Conservation (phyloP, 2,113 vertebrate genomes). For the Cercocebus atys region DNA sequence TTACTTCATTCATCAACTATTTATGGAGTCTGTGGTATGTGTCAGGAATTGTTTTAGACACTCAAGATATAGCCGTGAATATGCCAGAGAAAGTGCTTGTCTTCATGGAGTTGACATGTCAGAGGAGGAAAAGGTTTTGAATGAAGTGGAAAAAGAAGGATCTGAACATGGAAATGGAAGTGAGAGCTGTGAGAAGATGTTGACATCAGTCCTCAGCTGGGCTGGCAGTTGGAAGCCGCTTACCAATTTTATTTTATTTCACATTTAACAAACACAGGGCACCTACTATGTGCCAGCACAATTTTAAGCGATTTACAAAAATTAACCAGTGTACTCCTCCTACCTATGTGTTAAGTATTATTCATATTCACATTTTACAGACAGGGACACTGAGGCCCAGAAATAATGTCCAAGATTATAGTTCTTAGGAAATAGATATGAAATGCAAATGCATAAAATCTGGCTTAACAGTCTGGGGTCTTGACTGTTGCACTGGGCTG, state of each 20-base stretch:
- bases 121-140: neutral
- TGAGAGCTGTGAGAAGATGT: neutral
- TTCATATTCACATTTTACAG: neutral
- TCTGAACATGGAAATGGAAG: neutral
- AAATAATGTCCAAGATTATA: neutral
- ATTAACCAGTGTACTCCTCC: neutral
- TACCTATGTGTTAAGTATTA: neutral
- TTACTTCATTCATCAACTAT: neutral
- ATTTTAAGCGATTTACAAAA: neutral
- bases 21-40: neutral
- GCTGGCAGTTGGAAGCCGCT: neutral
- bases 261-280: neutral
- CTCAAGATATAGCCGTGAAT: neutral
- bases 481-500: neutral
- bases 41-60: neutral
- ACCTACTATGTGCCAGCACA: neutral
- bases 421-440: neutral
- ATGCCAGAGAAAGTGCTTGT: neutral
- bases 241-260: neutral
- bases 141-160: neutral
- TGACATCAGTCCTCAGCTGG: neutral
- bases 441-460: neutral
- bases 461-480: neutral
- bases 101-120: neutral
- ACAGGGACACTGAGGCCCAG: neutral